Percentiles rank a stretch among this genome's conserved stretches.
phyloP scores from a whole-genome alignment of 2,888 invertebrate species.

The Pachymerium ferrugineum region DNA sequence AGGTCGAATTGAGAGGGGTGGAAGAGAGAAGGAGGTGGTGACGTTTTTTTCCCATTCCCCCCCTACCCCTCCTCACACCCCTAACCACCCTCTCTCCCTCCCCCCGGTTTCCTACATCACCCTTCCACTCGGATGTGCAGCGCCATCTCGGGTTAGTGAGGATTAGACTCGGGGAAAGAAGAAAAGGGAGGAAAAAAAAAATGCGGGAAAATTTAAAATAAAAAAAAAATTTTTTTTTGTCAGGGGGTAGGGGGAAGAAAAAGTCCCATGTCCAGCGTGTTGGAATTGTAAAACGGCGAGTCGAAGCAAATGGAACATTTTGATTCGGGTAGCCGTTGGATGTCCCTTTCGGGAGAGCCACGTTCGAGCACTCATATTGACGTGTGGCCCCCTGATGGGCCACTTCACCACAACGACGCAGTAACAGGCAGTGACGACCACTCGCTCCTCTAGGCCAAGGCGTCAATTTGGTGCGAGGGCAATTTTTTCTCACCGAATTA shows the following conservation, averaged over 20 bases:
- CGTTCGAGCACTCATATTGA: background rate
- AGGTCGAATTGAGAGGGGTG: constrained; percentile 18
- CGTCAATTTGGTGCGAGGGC: constrained; percentile 10
- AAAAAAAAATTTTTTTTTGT: background rate
- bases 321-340: background rate
- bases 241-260: too few species aligned
- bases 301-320: constrained; percentile 1
- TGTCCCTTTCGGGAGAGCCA: constrained; percentile 14
- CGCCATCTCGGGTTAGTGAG: constrained; percentile 18
- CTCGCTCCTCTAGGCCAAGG: background rate
- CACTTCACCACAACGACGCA: constrained; percentile 15
- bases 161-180: background rate
- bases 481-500: constrained; percentile 1
- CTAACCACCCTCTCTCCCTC: background rate
- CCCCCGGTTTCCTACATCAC: background rate
- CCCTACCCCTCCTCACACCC: background rate
- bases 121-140: constrained; percentile 21
- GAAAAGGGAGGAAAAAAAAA: background rate
- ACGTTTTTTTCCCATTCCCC: background rate
- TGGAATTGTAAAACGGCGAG: too few species aligned
- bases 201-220: background rate
- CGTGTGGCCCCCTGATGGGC: constrained; percentile 17
- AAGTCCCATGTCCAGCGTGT: too few species aligned
- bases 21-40: constrained; percentile 2
- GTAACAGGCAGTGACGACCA: constrained; percentile 9